These are phyloP conservation scores for Sthenelais limicola DNA, from an alignment of 2,888 invertebrate genomes.

Conservation along the genomic window DNA sequence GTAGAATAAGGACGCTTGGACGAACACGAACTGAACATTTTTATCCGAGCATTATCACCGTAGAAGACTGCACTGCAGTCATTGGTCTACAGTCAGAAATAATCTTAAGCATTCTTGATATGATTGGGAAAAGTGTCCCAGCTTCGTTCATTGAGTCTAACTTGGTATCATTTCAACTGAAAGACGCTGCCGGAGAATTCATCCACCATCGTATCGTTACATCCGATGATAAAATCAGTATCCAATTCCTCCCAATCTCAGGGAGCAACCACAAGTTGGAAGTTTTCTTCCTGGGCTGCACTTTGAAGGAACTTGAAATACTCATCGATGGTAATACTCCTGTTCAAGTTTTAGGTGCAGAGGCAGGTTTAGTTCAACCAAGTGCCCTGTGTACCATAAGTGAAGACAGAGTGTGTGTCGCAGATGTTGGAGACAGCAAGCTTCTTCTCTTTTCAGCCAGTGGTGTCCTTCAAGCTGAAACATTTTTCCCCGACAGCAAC, in stretches of 20 bases:
- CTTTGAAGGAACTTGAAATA: slow-evolving; percentile 24
- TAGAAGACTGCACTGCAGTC: background rate
- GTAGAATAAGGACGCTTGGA: background rate
- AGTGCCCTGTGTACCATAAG: slow-evolving; percentile 6
- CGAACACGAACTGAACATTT: background rate
- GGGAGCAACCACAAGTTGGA: background rate
- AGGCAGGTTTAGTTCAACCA: slow-evolving; percentile 14
- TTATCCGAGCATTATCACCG: background rate
- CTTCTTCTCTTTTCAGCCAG: slow-evolving; percentile 1
- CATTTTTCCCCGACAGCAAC: background rate
- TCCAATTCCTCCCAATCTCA: background rate
- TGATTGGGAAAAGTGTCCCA: background rate
- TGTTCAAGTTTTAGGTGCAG: background rate
- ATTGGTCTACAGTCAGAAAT: background rate
- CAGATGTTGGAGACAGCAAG: slow-evolving; percentile 19
- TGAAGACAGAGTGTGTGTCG: slow-evolving; percentile 18
- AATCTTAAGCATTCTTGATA: background rate
- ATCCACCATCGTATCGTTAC: background rate
- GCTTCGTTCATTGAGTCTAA: background rate
- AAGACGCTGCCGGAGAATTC: background rate
- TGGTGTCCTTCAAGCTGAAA: background rate
- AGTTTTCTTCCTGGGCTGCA: background rate
- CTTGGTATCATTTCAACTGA: background rate
- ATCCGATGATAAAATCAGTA: background rate
- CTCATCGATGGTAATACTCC: background rate